Evolutionary conservation across 2,797 vertebrate genomes (phyloP), one percentile per base, ranked within the genome.

Genomic region (Prunella strophiata): DNA sequence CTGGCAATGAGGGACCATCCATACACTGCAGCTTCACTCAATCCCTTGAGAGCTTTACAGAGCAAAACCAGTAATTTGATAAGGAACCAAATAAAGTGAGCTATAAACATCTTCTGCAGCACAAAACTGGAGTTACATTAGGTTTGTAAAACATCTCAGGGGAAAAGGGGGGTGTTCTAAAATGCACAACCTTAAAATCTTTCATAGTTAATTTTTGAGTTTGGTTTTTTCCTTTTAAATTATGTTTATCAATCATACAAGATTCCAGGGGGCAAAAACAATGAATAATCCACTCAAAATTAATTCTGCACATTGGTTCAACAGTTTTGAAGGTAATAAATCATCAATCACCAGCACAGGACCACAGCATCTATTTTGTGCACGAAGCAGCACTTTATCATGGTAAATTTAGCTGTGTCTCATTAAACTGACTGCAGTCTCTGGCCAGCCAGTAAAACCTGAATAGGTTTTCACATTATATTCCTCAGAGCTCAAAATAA

Each of bases 401-500:
- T n/a, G 62, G 85, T 52, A 94, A 92, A 94, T 83, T 92, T 78
- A 88, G 73, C 80, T 71, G 55, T 67, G 81, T 66, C 92, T 94
- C 70, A 90, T 86, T 90, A 83, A 89, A 86, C 42, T 55, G 79
- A 74, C 85, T 72, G 52, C 85, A 95, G 70, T 76, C 63, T 81
- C 82, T 63, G 63, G 70, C 66, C 86, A 94, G 80, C 85, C 40
- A 81, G 62, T 30, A 88, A 89, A 94, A 95, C 70, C 62, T 62
- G 32, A 79, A 58, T 38, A 88, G 88, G 18, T 87, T 93, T 95
- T 84, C 90, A 93, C 51, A 47, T 94, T 82, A 42, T 65, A 87
- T 73, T 94, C 74, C 88, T 93, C 76, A 86, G 88, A 95, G 88
- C 54, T 91, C 88, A 85, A 83, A 91, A 85, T 78, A 92, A 94